A percentile compares a stretch with the other conserved stretches of the same genome.
Evolutionary conservation across 2,797 vertebrate genomes (phyloP).

Genomic region (Ispidina picta): DNA sequence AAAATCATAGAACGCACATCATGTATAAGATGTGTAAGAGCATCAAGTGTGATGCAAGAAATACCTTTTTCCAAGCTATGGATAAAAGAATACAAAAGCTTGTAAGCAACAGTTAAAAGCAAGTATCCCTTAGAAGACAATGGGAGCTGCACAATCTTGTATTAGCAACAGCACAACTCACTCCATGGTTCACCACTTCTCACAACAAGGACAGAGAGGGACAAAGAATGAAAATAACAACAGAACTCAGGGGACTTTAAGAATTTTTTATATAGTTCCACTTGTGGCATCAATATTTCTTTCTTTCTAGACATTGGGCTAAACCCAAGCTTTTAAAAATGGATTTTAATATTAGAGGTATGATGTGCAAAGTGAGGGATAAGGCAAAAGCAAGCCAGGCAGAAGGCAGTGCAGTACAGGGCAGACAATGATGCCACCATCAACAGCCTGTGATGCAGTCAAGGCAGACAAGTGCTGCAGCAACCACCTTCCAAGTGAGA

Average conservation of each 20-base stretch:
- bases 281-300: not conserved
- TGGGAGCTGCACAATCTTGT: not conserved
- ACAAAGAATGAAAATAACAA: not conserved
- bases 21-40: too few species aligned
- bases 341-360: not conserved
- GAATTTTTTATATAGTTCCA: not conserved
- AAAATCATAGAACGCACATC: not conserved
- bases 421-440: not conserved
- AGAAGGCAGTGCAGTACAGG: not conserved
- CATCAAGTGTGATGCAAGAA: accelerated
- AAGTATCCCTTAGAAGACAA: too few species aligned
- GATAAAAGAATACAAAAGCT: not conserved
- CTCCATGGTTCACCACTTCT: not conserved
- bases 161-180: not conserved
- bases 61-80: too few species aligned
- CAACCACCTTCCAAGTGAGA: not conserved
- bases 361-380: not conserved
- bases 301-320: not conserved
- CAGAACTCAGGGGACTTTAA: not conserved
- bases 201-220: not conserved
- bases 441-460: not conserved
- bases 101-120: not conserved
- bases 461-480: not conserved
- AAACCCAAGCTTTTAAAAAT: not conserved
- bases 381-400: not conserved